Conservation (phyloP, 2,888 invertebrate species). For the Tiphia femorata region DNA sequence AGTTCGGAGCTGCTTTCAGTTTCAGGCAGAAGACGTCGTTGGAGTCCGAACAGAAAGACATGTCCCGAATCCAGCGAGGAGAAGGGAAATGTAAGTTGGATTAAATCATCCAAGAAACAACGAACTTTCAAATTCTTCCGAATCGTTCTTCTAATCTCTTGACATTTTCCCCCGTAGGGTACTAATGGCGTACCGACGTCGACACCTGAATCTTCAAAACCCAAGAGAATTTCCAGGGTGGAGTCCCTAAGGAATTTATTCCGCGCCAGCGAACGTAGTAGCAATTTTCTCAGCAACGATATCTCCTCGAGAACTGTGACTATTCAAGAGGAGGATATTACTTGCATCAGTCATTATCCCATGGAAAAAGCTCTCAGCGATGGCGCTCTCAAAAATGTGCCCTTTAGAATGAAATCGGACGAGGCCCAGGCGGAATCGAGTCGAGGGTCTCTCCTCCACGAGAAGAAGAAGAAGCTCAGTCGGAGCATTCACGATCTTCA, state of each 20-base stretch:
- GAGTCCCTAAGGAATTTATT: constrained; percentile 72
- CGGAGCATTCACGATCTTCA: constrained; percentile 62
- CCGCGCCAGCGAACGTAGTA: constrained; percentile 59
- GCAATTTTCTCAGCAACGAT: constrained; percentile 38
- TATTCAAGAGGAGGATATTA: constrained; percentile 53
- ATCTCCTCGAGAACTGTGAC: constrained; percentile 42
- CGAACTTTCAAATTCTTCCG: neutral
- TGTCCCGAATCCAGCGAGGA: constrained; percentile 38
- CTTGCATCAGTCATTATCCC: constrained; percentile 42
- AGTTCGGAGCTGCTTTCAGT: constrained; percentile 71
- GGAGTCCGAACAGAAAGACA: constrained; percentile 67
- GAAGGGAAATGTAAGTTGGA: constrained; percentile 50
- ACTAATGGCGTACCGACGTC: constrained; percentile 20
- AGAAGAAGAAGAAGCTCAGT: constrained; percentile 53
- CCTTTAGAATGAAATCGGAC: constrained; percentile 35
- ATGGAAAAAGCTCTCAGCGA: constrained; percentile 64
- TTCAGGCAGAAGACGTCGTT: constrained; percentile 67
- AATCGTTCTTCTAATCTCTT: neutral
- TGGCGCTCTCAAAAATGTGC: constrained; percentile 50
- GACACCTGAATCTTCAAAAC: constrained; percentile 42
- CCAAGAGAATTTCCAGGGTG: constrained; percentile 70
- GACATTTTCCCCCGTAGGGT: constrained; percentile 13
- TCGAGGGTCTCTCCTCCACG: constrained; percentile 23
- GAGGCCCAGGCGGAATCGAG: constrained; percentile 20
- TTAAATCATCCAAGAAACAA: no score